phyloP scores from a whole-genome alignment of 2,888 invertebrate species.

The Dicycla oo region DNA sequence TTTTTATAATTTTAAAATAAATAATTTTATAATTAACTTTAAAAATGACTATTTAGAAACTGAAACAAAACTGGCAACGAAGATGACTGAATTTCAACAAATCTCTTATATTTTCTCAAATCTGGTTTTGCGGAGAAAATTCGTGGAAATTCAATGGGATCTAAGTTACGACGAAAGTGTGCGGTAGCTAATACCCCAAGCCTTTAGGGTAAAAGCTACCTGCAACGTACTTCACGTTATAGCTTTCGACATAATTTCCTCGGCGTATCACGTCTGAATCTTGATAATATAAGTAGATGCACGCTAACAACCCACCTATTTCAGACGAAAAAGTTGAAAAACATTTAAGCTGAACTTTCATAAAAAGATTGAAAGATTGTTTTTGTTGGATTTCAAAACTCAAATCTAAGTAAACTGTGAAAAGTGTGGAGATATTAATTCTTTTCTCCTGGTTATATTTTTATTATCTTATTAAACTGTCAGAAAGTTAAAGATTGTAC shows the following conservation, averaged over 20 bases:
- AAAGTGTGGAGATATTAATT: conserved; percentile 68
- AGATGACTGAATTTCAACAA: conserved; percentile 47
- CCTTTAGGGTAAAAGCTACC: conserved; percentile 58
- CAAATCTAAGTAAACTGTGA: conserved; percentile 57
- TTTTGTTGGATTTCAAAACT: conserved; percentile 58
- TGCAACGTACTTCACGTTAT: conserved; percentile 47
- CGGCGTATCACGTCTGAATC: conserved; percentile 43
- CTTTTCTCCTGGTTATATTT: conserved; percentile 82
- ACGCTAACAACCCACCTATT: conserved; percentile 17
- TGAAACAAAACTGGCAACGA: conserved; percentile 23
- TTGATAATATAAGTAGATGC: conserved; percentile 43
- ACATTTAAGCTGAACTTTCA: conserved; percentile 35
- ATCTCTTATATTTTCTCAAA: too few relatives aligned
- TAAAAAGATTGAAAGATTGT: conserved; percentile 60
- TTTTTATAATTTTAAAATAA: too few relatives aligned
- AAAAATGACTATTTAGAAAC: conserved; percentile 3
- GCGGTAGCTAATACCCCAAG: conserved; percentile 53
- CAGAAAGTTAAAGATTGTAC: conserved; percentile 88
- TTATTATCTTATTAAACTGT: conserved; percentile 89
- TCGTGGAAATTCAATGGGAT: conserved; percentile 58
- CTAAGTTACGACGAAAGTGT: conserved; percentile 54
- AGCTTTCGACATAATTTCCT: conserved; percentile 54
- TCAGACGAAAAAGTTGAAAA: conserved; percentile 45
- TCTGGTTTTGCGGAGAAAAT: conserved; percentile 49
- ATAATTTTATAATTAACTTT: conserved; percentile 3